Base-by-base conservation (phyloP, 2,113 vertebrate species). In the Datnioides undecimradiatus region DNA sequence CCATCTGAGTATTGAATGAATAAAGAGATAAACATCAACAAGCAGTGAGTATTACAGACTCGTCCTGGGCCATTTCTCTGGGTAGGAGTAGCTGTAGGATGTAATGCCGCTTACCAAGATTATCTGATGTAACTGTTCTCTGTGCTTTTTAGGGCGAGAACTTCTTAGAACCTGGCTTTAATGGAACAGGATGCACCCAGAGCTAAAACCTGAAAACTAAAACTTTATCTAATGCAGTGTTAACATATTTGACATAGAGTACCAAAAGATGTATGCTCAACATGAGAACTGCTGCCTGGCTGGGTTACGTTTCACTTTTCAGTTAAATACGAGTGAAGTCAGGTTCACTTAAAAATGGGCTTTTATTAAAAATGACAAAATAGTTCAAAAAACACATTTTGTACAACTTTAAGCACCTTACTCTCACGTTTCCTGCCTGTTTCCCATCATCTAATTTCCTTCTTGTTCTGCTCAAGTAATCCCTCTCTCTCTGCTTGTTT, bases 81-180 rank as follows among this genome's bases (percentile, higher is more conserved):
- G 41, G 25, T 31, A 19, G 17, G 43, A 71, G 46, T 45, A 36
- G 57, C 23, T 31, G 23, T 5, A 31, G 51, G 25, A 12, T 73
- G 23, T 40, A 60, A 49, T 14, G 16, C 21, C 7, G n/a, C n/a
- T n/a, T n/a, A n/a, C n/a, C n/a, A n/a, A n/a, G n/a, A 14, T 38
- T 6, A 73, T 73, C 55, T 60, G 55, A 73, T 49, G 34, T 34
- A 33, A 72, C 29, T 46, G 23, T 33, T 46, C 62, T 65, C 17
- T n/a, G n/a, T 25, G 38, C 13, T n/a, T 41, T 55, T 40, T 21
- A 55, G 17, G 17, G n/a, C 21, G 17, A 55, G 49, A 8, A 46
- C 19, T 46, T 55, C 6, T 17, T 9, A 40, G 23, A 38, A 19
- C 21, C 69, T 34, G 29, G 13, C 19, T 33, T 5, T 5, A 13